A percentile compares a stretch with the other conserved stretches of the same genome.
These are phyloP conservation scores for Carposina sasakii DNA, from an alignment of 1,140 invertebrate genomes.

Conservation along the genomic window DNA sequence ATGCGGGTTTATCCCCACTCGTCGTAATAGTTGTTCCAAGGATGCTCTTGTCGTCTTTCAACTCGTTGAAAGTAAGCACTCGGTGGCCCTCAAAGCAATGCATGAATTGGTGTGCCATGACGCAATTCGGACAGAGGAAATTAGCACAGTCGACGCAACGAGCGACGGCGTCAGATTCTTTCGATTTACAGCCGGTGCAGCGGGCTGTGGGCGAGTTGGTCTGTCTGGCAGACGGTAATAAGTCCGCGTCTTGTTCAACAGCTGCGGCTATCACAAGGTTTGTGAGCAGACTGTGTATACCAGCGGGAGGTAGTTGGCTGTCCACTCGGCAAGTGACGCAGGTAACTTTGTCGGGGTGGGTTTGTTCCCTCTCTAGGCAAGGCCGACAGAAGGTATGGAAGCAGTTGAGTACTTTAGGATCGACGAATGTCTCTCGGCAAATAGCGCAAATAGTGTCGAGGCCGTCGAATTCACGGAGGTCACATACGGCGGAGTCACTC, in stretches of 20 bases:
- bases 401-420: slow-evolving; percentile 84
- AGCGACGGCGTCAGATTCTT: slow-evolving; percentile 88
- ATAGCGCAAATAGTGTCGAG: slow-evolving; percentile 82
- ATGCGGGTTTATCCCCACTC: slow-evolving; percentile 79
- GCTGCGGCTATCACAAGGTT: slow-evolving; percentile 78
- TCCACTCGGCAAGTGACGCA: slow-evolving; percentile 88
- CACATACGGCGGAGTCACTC: slow-evolving; percentile 85
- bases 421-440: slow-evolving; percentile 84
- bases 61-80: slow-evolving; percentile 84
- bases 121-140: slow-evolving; percentile 96
- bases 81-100: slow-evolving; percentile 98
- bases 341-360: slow-evolving; percentile 84
- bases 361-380: slow-evolving; percentile 83
- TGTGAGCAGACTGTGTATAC: slow-evolving; percentile 77
- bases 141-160: slow-evolving; percentile 96
- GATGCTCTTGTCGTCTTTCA: slow-evolving; percentile 70
- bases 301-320: slow-evolving; percentile 73
- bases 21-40: slow-evolving; percentile 53
- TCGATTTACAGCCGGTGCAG: slow-evolving; percentile 91
- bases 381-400: slow-evolving; percentile 88
- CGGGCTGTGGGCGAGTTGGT: slow-evolving; percentile 72
- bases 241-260: slow-evolving; percentile 71
- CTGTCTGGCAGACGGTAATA: slow-evolving; percentile 60
- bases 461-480: slow-evolving; percentile 73
- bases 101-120: slow-evolving; percentile 98